Evolutionary conservation across 2,113 vertebrate species (phyloP).

Genomic region (Labeo rohita): DNA sequence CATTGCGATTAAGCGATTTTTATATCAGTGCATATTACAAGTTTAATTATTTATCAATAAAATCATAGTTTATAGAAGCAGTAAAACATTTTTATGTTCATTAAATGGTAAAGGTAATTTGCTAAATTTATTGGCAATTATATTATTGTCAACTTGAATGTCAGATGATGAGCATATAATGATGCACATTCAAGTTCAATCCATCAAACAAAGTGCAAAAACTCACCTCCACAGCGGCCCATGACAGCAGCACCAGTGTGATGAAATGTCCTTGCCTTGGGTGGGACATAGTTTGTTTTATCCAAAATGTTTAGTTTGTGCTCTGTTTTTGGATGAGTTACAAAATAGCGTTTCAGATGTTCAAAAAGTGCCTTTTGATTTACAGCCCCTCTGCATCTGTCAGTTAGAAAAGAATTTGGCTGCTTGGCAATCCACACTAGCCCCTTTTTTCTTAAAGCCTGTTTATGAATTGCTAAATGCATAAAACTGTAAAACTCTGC

Average conservation of each 20-base stretch:
- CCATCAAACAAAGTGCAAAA: not conserved
- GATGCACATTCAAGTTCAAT: not conserved
- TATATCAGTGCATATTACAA: not conserved
- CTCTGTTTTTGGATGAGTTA: not conserved
- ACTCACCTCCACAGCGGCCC: constrained; percentile 55
- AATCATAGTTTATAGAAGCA: not conserved
- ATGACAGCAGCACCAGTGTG: constrained; percentile 51
- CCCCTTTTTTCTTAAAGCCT: not conserved
- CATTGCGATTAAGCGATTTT: not conserved
- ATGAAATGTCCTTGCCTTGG: constrained; percentile 43
- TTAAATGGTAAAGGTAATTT: not conserved
- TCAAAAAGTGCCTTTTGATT: not conserved
- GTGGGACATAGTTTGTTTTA: constrained; percentile 37
- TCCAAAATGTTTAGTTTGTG: not conserved
- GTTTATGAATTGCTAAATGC: constrained; percentile 22
- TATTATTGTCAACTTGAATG: not conserved
- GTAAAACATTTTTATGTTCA: not conserved
- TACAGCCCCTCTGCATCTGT: not conserved
- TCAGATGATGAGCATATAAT: not conserved
- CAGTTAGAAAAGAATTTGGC: constrained; percentile 1
- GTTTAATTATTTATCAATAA: not conserved
- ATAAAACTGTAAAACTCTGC: constrained; percentile 41
- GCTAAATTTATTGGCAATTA: not conserved
- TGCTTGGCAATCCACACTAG: not conserved
- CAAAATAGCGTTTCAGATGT: not conserved